phyloP scores from a whole-genome alignment of 2,888 invertebrate genomes.

The Onchidella celtica region DNA sequence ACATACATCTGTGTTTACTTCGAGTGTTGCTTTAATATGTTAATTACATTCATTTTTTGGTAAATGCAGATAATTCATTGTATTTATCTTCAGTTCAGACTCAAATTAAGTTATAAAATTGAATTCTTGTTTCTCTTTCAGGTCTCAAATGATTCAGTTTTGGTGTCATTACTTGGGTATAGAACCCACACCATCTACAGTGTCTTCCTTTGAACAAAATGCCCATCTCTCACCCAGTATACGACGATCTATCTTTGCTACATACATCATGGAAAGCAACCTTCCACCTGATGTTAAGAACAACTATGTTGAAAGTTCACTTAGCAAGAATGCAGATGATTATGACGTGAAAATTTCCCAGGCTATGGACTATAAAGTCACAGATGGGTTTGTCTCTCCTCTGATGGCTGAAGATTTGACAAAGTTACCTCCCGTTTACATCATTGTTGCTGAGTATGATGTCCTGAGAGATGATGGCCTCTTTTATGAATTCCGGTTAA shows the following conservation, averaged over 20 bases:
- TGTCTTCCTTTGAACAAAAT: background rate
- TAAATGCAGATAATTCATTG: no score
- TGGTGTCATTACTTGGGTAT: conserved; percentile 37
- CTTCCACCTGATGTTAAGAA: background rate
- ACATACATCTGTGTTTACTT: no score
- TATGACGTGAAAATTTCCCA: background rate
- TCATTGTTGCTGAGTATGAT: conserved; percentile 34
- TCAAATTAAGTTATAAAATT: background rate
- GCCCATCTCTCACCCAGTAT: conserved; percentile 25
- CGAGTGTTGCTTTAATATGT: no score
- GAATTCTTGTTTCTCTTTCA: background rate
- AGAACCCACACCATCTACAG: background rate
- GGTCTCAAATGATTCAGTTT: conserved; percentile 28
- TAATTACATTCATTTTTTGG: no score
- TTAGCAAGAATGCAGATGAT: background rate
- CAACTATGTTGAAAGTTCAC: background rate
- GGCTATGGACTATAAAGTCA: conserved; percentile 28
- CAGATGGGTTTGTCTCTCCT: conserved; percentile 29
- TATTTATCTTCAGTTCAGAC: no score
- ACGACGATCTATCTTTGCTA: conserved; percentile 12
- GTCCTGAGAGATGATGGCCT: conserved; percentile 39
- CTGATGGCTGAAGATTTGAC: conserved; percentile 42
- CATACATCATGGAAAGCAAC: conserved; percentile 2
- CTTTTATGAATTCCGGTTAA: conserved; percentile 21
- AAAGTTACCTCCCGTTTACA: background rate